Evolutionary conservation across 2,113 vertebrate genomes (phyloP).

Genomic region (Cottus gobio): DNA sequence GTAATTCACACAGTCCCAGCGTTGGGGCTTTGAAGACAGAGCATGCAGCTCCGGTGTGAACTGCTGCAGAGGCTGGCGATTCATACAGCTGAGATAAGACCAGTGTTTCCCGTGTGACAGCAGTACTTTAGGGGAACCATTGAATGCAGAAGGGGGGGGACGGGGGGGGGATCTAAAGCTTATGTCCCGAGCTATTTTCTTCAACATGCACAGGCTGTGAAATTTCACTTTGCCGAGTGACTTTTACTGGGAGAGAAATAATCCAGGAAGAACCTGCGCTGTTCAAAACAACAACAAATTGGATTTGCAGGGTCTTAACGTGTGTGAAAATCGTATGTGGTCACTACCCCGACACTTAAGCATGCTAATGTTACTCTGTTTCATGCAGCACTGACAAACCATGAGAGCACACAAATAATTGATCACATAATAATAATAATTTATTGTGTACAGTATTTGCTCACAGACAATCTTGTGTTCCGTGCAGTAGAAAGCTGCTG

Average conservation of each 20-base stretch:
- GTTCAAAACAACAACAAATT: slow-evolving; percentile 19
- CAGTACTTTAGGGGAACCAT: slow-evolving; percentile 54
- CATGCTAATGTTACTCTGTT: slow-evolving; percentile 15
- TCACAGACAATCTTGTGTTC: background rate
- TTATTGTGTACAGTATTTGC: background rate
- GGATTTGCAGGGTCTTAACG: slow-evolving; percentile 5
- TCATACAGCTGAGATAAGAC: slow-evolving; percentile 62
- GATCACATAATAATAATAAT: background rate
- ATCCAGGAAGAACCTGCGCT: slow-evolving; percentile 31
- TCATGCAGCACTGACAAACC: background rate
- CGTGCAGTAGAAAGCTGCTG: background rate
- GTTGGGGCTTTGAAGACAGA: slow-evolving; percentile 33
- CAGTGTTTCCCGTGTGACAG: slow-evolving; percentile 58
- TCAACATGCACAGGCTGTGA: slow-evolving; percentile 48
- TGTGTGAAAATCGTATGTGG: background rate
- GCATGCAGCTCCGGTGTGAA: slow-evolving; percentile 45
- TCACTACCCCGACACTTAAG: background rate
- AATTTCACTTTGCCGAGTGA: slow-evolving; percentile 42
- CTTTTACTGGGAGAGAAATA: slow-evolving; percentile 38
- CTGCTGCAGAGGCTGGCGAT: slow-evolving; percentile 59
- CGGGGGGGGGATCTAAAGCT: slow-evolving; percentile 19
- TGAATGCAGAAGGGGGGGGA: slow-evolving; percentile 15
- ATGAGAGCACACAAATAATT: slow-evolving; percentile 21
- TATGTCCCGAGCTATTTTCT: slow-evolving; percentile 50
- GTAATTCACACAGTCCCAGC: slow-evolving; percentile 31